phyloP scores from a whole-genome alignment of 2,888 invertebrate genomes.

The Adelphocoris suturalis region DNA sequence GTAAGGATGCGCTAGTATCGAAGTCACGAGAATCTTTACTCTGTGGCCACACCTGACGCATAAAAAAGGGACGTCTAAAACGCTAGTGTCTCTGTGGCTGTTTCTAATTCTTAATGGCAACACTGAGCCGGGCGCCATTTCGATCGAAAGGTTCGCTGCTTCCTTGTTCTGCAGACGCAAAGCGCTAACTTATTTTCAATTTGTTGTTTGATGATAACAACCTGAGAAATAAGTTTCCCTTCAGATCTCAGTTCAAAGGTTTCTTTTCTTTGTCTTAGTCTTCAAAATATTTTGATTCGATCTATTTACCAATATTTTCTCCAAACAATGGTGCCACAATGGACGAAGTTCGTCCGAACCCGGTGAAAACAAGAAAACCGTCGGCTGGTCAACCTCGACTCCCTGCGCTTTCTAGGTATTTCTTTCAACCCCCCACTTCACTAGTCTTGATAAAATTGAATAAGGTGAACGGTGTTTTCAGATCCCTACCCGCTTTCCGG shows the following conservation, averaged over 20 bases:
- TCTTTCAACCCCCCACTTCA: neutral
- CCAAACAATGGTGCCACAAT: constrained; percentile 1
- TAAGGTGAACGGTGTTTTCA: neutral
- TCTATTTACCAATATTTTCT: neutral
- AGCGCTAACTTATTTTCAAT: neutral
- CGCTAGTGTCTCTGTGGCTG: too few species aligned
- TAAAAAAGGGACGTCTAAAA: too few species aligned
- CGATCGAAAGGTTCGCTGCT: neutral
- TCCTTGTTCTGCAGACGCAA: neutral
- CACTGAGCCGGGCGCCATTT: neutral
- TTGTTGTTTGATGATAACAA: neutral
- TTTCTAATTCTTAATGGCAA: neutral
- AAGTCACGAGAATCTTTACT: too few species aligned
- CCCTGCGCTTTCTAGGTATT: neutral
- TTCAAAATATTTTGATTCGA: neutral
- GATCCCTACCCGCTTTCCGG: neutral
- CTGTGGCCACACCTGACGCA: too few species aligned
- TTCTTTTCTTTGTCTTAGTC: neutral
- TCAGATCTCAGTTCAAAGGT: neutral
- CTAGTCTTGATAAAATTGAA: constrained; percentile 21
- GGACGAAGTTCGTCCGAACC: constrained; percentile 6
- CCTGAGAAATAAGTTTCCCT: too few species aligned
- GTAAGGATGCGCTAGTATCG: too few species aligned
- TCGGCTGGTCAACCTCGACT: neutral
- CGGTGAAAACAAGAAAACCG: neutral